Base-by-base conservation (phyloP, 2,888 invertebrate species). In the Micropterix aruncella region DNA sequence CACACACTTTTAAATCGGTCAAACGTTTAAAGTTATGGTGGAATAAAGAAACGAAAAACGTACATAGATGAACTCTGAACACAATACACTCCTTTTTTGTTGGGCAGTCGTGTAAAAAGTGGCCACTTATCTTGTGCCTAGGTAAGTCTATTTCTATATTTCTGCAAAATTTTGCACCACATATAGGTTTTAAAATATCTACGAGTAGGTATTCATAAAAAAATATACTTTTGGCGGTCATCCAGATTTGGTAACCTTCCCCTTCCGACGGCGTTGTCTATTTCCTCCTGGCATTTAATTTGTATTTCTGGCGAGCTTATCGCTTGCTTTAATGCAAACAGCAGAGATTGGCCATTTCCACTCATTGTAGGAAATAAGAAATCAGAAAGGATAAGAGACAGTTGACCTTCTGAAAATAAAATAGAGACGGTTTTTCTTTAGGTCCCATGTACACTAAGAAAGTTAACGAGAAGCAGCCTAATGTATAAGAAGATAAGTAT, bases 331-430 rank as follows among this genome's bases (percentile, higher is more conserved):
- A 71, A 54, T 3, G 63, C 50, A 27, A 69, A 57, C 1, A 65
- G 56, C 0, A 70, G 3, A 41, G 60, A 59, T 3, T 53, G 53
- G 2, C 70, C 62, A 2, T 64, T 41, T 0, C 70, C 66, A 0
- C 70, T 60, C 7, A 65, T 51, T 2, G 70, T 59, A 1, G 75
- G 73, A 47, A 75, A 66, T 40, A 72, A 58, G 41, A 70, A 62
- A 51, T 75, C 75, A 2, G 64, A 46, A 3, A 66, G 52, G 19
- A 61, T 55, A 50, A 72, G 57, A 16, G 66, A 54, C 16, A 75
- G 56, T 49, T 74, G 73, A 15, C 67, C 60, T 4, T 61, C 63
- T 56, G 59, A 51, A 46, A 57, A 54, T 18, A 18, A 27, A 36
- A 16, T 17, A 38, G n/a, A n/a, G n/a, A 38, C 12, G 2, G 37